Conservation (phyloP, 2,888 invertebrate species). For the Plutella xylostella region DNA sequence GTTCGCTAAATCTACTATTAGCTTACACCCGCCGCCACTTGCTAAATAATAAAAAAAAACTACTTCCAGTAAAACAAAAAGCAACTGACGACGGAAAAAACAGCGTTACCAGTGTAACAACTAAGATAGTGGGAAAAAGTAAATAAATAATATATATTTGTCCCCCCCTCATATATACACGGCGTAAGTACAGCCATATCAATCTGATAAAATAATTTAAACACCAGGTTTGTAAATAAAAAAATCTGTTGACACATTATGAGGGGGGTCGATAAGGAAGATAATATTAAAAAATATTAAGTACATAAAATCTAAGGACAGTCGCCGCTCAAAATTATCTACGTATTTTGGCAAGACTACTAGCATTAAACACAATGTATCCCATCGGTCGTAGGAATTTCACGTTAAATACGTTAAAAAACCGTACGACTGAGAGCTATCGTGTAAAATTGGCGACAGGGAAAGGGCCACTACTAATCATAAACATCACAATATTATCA, state of each 20-base stretch:
- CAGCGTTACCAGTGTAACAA: conserved; percentile 43
- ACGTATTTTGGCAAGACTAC: conserved; percentile 6
- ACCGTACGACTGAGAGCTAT: not conserved
- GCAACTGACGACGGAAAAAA: conserved; percentile 30
- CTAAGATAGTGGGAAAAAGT: conserved; percentile 32
- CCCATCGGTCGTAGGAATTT: not conserved
- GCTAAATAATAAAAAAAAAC: conserved; percentile 8
- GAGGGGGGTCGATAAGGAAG: not conserved
- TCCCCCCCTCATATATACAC: conserved; percentile 11
- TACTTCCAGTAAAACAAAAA: conserved; percentile 5
- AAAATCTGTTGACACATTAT: no score
- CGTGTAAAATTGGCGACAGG: not conserved
- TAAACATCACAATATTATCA: conserved; percentile 44
- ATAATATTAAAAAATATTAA: conserved; percentile 1
- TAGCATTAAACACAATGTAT: not conserved
- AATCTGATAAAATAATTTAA: not conserved
- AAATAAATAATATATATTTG: conserved; percentile 27
- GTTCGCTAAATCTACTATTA: conserved; percentile 49
- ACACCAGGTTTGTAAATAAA: not conserved
- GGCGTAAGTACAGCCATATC: not conserved
- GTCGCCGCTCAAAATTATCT: not conserved
- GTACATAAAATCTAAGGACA: not conserved
- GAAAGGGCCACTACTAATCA: not conserved
- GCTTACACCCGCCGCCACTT: conserved; percentile 5
- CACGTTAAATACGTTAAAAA: not conserved